A percentile compares a stretch with the other conserved stretches of the same genome.
Conservation (phyloP, 2,797 vertebrate species). For the Forpus xanthops region DNA sequence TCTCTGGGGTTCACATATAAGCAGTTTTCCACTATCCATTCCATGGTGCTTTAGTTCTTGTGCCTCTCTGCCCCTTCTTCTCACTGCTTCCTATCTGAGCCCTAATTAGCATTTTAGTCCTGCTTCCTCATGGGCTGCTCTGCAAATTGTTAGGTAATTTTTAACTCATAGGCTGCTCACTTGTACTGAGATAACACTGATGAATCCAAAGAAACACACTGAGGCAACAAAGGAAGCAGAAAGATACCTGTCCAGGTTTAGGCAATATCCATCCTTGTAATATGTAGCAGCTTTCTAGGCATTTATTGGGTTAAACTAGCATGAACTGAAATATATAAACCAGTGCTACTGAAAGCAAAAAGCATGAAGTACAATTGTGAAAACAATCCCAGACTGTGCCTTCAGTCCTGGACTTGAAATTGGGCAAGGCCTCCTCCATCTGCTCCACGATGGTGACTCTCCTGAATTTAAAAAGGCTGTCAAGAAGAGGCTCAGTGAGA, state of each 20-base stretch:
- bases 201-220: not conserved
- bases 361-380: not conserved
- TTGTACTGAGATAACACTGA: not conserved
- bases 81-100: not conserved
- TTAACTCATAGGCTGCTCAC: not conserved
- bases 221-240: not conserved
- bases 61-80: not conserved
- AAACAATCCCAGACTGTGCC: not conserved
- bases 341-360: not conserved
- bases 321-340: not conserved
- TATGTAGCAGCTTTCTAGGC: not conserved
- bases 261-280: not conserved
- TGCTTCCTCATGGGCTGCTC: not conserved
- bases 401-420: not conserved
- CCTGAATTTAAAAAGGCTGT: not conserved
- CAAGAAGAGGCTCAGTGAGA: not conserved
- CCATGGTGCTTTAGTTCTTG: not conserved
- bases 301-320: not conserved
- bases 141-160: not conserved
- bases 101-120: not conserved
- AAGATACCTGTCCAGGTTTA: not conserved
- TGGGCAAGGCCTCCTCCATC: not conserved
- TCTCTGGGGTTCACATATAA: fast-evolving
- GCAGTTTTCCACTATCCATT: fast-evolving
- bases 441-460: not conserved